Base-by-base conservation (phyloP, 2,113 vertebrate genomes). In the Ammodytes dubius region DNA sequence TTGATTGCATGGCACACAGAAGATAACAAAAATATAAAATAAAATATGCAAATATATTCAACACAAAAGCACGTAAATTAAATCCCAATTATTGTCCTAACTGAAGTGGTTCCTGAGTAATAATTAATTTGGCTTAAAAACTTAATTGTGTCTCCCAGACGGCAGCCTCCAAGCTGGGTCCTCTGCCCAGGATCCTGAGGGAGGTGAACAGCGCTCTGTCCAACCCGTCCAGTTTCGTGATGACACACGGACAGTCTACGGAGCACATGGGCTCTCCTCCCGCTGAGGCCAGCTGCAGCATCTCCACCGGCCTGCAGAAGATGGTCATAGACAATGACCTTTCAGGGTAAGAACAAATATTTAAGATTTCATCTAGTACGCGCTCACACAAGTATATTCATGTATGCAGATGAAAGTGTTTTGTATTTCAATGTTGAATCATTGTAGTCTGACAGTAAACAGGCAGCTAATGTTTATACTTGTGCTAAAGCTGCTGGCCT, bases 301-400 rank as follows among this genome's bases (percentile, higher is more conserved):
- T 99, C 93, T 99, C 98, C 0, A 94, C 95, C 0, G 97, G 98
- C 49, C 95, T 99, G 40, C 97, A 99, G 93, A 99, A 99, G 95
- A 99, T 99, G 97, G 96, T 97, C 85, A 98, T 99, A 11, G 98
- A 99, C 91, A 99, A 95, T 3, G 98, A 99, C 67, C 92, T 99
- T 7, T 95, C 98, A 74, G 98, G 98, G 98, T 99, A 56, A 82
- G 84, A 49, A 27, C 1, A 27, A 3, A 19, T 8, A 27, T 43
- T 49, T 4, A 10, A 14, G 7, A 46, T 11, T 5, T 64, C 37
- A 6, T 53, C 56, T 8, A 7, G 3, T 11, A 12, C 19, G 6
- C 11, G 4, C 13, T 4, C 3, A 74, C 10, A 35, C 13, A 14
- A 8, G 15, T 12, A 2, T 8, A 68, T 45, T 60, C 27, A 67